These are phyloP conservation scores for Pangasianodon gigas DNA, from an alignment of 2,113 vertebrate species.

Conservation along the genomic window DNA sequence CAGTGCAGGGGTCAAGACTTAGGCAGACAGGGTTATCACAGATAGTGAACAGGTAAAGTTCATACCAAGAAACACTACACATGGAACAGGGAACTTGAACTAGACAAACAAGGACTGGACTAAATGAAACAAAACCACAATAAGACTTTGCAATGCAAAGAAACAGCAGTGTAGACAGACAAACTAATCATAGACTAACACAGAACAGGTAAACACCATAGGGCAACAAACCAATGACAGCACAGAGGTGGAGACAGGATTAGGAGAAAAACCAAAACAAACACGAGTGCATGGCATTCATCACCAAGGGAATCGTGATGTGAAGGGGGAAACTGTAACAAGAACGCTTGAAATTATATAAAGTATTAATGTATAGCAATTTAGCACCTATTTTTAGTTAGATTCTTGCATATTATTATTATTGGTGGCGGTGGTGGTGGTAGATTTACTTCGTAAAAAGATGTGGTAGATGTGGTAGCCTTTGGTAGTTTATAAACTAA, in stretches of 20 bases:
- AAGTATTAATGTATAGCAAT: neutral
- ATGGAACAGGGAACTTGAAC: neutral
- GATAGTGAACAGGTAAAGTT: neutral
- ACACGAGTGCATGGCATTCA: neutral
- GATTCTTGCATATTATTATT: neutral
- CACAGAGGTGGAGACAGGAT: neutral
- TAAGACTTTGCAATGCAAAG: neutral
- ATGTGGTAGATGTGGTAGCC: neutral
- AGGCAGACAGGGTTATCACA: constrained; percentile 1
- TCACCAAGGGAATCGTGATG: neutral
- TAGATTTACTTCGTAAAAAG: neutral
- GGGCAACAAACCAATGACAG: neutral
- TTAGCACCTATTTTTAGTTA: neutral
- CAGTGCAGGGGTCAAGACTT: neutral
- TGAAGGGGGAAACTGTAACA: neutral
- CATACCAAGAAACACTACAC: neutral
- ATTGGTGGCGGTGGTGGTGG: neutral
- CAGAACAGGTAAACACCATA: neutral
- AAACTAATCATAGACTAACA: neutral
- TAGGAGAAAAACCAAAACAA: neutral
- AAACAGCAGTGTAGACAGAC: neutral
- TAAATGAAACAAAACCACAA: neutral
- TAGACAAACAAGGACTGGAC: neutral
- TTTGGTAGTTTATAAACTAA: neutral
- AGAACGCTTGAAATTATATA: neutral